Conservation (phyloP, 1,140 invertebrate genomes). For the Eueides isabella region DNA sequence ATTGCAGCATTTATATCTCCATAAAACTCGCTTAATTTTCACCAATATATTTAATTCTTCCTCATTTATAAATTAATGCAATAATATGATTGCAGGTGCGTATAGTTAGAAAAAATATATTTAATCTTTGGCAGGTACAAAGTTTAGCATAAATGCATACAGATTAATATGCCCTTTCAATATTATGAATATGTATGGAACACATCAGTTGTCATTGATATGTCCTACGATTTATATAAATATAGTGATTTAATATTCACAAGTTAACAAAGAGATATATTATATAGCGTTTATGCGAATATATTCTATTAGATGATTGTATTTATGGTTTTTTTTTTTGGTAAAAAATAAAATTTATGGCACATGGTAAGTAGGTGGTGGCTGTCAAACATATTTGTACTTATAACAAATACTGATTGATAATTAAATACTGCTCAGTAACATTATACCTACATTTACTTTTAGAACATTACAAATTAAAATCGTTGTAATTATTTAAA, state of each 20-base stretch:
- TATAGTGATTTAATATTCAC: neutral
- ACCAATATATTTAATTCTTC: neutral
- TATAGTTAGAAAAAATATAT: conserved; percentile 10
- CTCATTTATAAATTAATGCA: neutral
- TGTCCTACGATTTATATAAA: conserved; percentile 13
- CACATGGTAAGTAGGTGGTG: neutral
- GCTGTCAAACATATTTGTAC: neutral
- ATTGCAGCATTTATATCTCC: neutral
- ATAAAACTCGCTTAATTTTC: neutral
- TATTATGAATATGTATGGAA: conserved; percentile 31
- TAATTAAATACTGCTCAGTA: conserved; percentile 2
- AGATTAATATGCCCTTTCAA: neutral
- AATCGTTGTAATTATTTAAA: neutral
- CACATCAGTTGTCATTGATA: conserved; percentile 33
- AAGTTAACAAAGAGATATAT: neutral
- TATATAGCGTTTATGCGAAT: neutral
- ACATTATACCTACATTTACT: neutral
- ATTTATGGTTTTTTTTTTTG: neutral
- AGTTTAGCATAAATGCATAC: conserved; percentile 13
- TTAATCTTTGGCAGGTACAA: conserved; percentile 30
- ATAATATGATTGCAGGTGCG: neutral
- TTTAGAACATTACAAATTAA: neutral
- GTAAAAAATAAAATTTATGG: neutral
- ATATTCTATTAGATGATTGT: neutral
- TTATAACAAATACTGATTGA: conserved; percentile 1